Conservation (phyloP, 2,113 vertebrate genomes). For the Pavo muticus region DNA sequence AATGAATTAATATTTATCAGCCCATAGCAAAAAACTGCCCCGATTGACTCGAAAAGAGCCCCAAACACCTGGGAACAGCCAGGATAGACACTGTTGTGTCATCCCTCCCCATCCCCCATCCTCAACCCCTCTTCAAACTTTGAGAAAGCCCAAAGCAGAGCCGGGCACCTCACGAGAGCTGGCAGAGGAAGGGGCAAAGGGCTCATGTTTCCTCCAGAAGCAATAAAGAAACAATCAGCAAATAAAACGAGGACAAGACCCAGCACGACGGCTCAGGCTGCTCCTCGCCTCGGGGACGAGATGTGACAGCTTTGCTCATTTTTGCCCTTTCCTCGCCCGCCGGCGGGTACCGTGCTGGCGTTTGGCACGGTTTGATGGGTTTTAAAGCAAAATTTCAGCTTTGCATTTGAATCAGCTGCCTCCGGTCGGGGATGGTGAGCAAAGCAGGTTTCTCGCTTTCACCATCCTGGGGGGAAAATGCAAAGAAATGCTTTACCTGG, state of each 20-base stretch:
- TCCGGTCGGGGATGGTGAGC: neutral
- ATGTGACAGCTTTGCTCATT: neutral
- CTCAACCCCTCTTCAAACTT: neutral
- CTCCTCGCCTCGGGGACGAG: neutral
- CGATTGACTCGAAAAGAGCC: neutral
- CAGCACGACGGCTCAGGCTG: neutral
- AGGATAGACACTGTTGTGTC: neutral
- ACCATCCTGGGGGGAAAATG: neutral
- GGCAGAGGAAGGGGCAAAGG: neutral
- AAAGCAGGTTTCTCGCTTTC: neutral
- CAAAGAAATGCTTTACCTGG: neutral
- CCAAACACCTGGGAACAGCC: neutral
- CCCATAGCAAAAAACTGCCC: neutral
- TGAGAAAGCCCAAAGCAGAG: neutral
- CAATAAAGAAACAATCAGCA: neutral
- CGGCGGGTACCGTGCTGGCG: neutral
- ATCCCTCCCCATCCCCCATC: neutral
- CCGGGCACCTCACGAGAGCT: rapidly evolving
- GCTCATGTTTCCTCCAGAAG: neutral
- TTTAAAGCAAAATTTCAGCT: neutral
- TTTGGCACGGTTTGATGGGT: neutral
- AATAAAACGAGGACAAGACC: neutral
- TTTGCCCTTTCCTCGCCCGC: neutral
- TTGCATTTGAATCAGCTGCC: neutral
- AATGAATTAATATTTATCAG: neutral